Base-by-base conservation (phyloP, 2,797 vertebrate genomes). In the Chaetophractus vellerosus region DNA sequence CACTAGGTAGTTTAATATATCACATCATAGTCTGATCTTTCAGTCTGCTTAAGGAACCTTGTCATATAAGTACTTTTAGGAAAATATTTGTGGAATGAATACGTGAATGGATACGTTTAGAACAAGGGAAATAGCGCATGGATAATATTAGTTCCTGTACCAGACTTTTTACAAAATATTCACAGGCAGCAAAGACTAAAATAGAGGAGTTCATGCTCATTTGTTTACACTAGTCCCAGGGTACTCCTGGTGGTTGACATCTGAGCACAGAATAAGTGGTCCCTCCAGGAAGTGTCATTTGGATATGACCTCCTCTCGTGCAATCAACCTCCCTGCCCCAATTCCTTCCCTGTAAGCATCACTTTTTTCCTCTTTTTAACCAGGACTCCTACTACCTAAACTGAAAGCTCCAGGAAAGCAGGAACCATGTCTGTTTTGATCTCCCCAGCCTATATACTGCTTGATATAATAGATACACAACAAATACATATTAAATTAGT, bases 51-150 rank as follows among this genome's bases (percentile, higher is more conserved):
- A 63, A 74, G 28, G 26, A 57, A 26, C 21, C 18, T 48, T 76
- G 57, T 85, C 74, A 92, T 50, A 88, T 64, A 83, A 69, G 59
- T n/a, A 83, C 26, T 9, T 89, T 80, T 64, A 90, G 69, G 92
- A 87, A 90, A 76, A 88, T 93, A 94, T 61, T 69, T 96, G 66
- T 91, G 36, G 68, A 90, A 86, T 89, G 4, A 81, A 61, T n/a
- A n/a, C n/a, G n/a, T n/a, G 68, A 90, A 86, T 87, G 50, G 72
- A 64, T 86, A 84, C 28, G 83, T 94, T 81, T 81, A 75, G 61
- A 50, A 76, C 36, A 75, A 41, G 28, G 88, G 88, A 78, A 81
- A 23, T 66, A 87, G 28, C 31, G 9, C 9, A 19, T 16, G 41
- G 24, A 63, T 69, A 69, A 57, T 68, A 74, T 84, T 82, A 66